A percentile compares a stretch with the other conserved stretches of the same genome.
phyloP scores from a whole-genome alignment of 2,797 vertebrate species.

The Nyctibius grandis region DNA sequence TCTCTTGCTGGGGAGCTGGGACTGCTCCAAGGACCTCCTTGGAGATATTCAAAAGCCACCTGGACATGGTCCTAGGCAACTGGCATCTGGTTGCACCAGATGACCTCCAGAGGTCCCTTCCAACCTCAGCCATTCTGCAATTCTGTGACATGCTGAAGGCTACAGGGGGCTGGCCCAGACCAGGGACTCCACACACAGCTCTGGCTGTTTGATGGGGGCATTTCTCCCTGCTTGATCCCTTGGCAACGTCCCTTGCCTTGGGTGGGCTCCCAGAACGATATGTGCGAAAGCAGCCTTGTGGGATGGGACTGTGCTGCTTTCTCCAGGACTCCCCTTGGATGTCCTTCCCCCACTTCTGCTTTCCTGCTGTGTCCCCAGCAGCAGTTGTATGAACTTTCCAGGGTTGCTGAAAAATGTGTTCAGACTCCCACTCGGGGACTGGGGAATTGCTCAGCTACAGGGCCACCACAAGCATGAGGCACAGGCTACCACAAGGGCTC shows the following conservation, averaged over 20 bases:
- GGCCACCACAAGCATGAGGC: background rate
- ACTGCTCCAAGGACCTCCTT: background rate
- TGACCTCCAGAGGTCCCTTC: background rate
- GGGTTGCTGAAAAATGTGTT: background rate
- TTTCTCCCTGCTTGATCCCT: background rate
- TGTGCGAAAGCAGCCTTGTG: background rate
- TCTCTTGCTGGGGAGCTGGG: background rate
- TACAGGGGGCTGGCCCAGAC: background rate
- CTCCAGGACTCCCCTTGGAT: background rate
- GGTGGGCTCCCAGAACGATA: background rate
- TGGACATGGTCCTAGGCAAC: no score
- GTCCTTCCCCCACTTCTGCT: background rate
- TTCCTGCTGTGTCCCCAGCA: background rate
- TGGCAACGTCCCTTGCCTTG: background rate
- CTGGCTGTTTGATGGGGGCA: background rate
- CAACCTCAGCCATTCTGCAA: background rate
- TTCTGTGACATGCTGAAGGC: background rate
- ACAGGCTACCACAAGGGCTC: background rate
- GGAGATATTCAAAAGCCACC: background rate
- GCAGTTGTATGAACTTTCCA: background rate
- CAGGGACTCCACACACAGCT: fast-evolving
- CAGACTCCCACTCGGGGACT: background rate
- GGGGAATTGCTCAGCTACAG: background rate
- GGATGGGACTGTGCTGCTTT: background rate
- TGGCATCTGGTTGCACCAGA: background rate